A percentile compares a stretch with the other conserved stretches of the same genome.
Evolutionary conservation across 2,888 invertebrate species (phyloP).

Genomic region (Cataglyphis rosenhaueri): DNA sequence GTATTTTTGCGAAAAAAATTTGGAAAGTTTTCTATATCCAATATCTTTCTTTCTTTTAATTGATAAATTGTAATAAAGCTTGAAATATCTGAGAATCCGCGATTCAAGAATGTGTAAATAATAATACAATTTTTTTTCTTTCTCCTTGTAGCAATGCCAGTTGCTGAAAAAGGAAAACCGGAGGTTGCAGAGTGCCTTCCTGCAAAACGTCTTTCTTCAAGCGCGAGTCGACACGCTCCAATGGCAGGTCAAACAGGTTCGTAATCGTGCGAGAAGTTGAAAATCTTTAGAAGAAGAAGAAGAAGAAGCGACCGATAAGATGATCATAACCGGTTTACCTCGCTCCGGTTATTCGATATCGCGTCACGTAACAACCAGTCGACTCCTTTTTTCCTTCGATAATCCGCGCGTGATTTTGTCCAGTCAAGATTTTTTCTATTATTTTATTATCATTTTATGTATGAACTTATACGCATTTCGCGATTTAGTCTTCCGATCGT

Average conservation of each 20-base stretch:
- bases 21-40: neutral
- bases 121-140: slow-evolving; percentile 24
- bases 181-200: slow-evolving; percentile 82
- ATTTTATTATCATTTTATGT: slow-evolving; percentile 19
- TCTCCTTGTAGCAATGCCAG: slow-evolving; percentile 85
- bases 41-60: neutral
- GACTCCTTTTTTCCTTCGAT: slow-evolving; percentile 44
- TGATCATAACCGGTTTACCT: slow-evolving; percentile 69
- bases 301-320: slow-evolving; percentile 57
- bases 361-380: slow-evolving; percentile 44
- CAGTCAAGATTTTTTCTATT: neutral
- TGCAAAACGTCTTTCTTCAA: slow-evolving; percentile 89
- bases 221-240: slow-evolving; percentile 90
- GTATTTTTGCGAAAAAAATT: neutral
- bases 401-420: slow-evolving; percentile 14
- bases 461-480: neutral
- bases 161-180: slow-evolving; percentile 85
- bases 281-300: slow-evolving; percentile 5
- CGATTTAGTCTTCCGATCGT: neutral
- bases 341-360: slow-evolving; percentile 63
- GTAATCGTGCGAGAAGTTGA: slow-evolving; percentile 45
- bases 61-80: neutral
- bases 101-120: neutral
- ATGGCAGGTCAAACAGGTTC: slow-evolving; percentile 91
- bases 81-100: slow-evolving; percentile 1